Evolutionary conservation across 2,888 invertebrate species (phyloP).

Genomic region (Cordilura impudica): DNA sequence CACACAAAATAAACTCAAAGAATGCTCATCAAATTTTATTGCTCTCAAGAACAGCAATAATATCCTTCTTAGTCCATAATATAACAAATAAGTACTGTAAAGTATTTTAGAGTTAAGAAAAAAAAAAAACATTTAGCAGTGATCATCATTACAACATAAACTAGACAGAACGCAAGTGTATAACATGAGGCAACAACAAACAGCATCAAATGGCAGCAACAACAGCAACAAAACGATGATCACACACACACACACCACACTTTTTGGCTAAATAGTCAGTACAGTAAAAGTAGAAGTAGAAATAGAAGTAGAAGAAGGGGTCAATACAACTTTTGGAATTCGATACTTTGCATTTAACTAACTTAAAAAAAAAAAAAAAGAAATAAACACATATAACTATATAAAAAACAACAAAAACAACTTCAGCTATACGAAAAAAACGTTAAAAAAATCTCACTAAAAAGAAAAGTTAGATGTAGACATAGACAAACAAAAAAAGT

Average conservation of each 20-base stretch:
- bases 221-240: constrained; percentile 13
- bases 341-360: constrained; percentile 64
- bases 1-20: not conserved
- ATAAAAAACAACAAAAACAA: not conserved
- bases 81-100: not conserved
- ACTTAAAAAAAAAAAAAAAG: constrained; percentile 17
- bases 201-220: constrained; percentile 1
- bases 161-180: constrained; percentile 46
- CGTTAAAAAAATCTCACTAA: constrained; percentile 8
- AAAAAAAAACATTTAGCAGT: not conserved
- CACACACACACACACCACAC: constrained; percentile 10
- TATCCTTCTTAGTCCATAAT: not conserved
- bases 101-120: constrained; percentile 33
- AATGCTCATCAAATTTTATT: constrained; percentile 53
- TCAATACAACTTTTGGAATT: constrained; percentile 71
- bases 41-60: constrained; percentile 29
- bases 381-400: too few relatives aligned
- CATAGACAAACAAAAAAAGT: constrained; percentile 19
- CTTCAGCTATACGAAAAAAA: constrained; percentile 23
- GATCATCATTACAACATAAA: constrained; percentile 47
- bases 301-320: constrained; percentile 64
- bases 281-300: constrained; percentile 36
- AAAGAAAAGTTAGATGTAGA: constrained; percentile 9
- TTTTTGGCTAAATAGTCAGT: not conserved
- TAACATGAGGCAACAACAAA: not conserved